Base-by-base conservation (phyloP, 2,888 invertebrate genomes). In the Chelonus formosanus region DNA sequence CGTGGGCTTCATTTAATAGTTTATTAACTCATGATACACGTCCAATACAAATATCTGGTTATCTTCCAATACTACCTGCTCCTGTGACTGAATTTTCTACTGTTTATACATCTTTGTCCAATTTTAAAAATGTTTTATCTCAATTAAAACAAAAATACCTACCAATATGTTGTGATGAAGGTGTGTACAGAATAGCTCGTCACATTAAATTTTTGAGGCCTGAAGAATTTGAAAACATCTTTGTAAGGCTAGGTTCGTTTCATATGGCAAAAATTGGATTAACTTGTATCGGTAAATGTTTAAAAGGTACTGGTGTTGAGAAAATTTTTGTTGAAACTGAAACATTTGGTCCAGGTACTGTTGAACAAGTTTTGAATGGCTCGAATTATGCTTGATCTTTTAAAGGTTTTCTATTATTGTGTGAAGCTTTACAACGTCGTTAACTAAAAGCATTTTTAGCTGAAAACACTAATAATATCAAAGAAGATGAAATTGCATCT, bases 281-380 rank as follows among this genome's bases (percentile, higher is more conserved):
- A 4, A 40, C 45, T 1, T 60, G 61, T 8, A 65, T 68, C 56
- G 67, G 70, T 3, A 70, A 68, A 43, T 68, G 67, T 45, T 32
- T 68, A 34, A 44, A 10, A 45, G 62, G 52, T 1, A 70, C 64
- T 56, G 64, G 67, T 0, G 54, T 63, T 6, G 55, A 66, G 7
- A 8, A 67, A 36, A 4, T 70, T 3, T 66, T 68, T n/a, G 50
- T 68, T 8, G 69, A 69, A 64, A 63, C 45, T 3, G 36, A 53
- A 35, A 45, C 40, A 3, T 59, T 52, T 58, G 65, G 65, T 3
- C 44, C 31, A 43, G 45, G 55, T 8, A 32, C 40, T 36, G 44
- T 20, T 10, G 65, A 59, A 1, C 65, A 65, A 54, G 59, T 54
- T 50, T 44, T 66, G 4, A 58, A 35, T 55, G 70, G 66, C 40